Evolutionary conservation across 37 sponge, comb jelly and placozoan species (phyloP).

Genomic region (Aphrocallistes beatrix): DNA sequence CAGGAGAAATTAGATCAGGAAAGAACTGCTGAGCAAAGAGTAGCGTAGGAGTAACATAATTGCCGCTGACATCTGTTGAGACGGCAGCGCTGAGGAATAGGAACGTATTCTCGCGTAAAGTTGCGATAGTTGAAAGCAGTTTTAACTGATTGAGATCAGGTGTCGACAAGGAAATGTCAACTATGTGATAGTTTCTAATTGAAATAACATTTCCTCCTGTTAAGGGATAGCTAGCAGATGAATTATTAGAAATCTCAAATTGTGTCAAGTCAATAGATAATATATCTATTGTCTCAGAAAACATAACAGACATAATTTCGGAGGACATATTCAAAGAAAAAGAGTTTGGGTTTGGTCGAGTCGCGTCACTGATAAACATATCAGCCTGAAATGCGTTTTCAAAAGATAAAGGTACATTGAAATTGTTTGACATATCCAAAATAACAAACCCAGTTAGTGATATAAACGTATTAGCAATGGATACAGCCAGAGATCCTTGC

Average conservation of each 20-base stretch:
- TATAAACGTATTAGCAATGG: constrained; percentile 31
- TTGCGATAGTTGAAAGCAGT: constrained; percentile 27
- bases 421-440: constrained; percentile 45
- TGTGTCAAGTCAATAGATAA: constrained; percentile 28
- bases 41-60: constrained; percentile 21
- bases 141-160: constrained; percentile 52
- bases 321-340: constrained; percentile 46
- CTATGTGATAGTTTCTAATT: constrained; percentile 26
- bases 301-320: constrained; percentile 38
- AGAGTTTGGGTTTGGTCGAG: constrained; percentile 32
- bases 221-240: background rate
- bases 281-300: constrained; percentile 71
- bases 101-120: constrained; percentile 38
- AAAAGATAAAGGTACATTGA: background rate
- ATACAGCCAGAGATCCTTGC: constrained; percentile 33
- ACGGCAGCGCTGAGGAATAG: constrained; percentile 33
- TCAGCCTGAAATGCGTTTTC: constrained; percentile 14
- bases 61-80: constrained; percentile 42
- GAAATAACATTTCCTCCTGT: constrained; percentile 32
- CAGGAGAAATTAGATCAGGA: background rate
- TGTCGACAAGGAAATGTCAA: constrained; percentile 27
- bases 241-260: background rate
- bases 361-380: constrained; percentile 51
- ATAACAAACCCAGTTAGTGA: constrained; percentile 28
- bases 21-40: background rate